Evolutionary conservation across 2,113 vertebrate species (phyloP), one percentile per base, ranked within the genome.

Genomic region (Regulus satrapa): DNA sequence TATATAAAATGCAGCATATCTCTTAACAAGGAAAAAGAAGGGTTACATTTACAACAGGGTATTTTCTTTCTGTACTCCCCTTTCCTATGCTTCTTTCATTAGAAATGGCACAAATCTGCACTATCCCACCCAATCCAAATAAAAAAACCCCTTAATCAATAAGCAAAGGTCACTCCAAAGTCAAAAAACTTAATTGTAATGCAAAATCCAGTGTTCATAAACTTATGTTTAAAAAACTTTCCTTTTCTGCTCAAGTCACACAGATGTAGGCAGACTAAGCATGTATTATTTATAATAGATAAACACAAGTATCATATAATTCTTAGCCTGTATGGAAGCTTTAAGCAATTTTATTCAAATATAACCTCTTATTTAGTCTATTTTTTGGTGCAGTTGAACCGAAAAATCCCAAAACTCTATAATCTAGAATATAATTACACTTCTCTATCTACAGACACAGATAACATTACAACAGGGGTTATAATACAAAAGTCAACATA

Each of bases 1-100:
- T 87, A 86, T 92, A 93, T 66, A 96, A 97, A 96, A 96, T 96
- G 90, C 93, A 97, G 93, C 96, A 96, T 93, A 80, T 85, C 43
- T 92, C 67, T 88, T 55, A 66, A 89, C 75, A 81, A 93, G 87
- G 49, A 68, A 88, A 78, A 86, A 92, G 82, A 67, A 76, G n/a
- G 19, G 18, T 85, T 87, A 93, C 82, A 63, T 55, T 75, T 32
- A 94, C 74, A 94, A 73, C 31, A 38, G 23, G 41, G 31, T 28
- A 20, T 31, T 88, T 86, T 46, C 75, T 62, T 89, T 29, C 75
- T 55, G 24, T 52, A 68, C n/a, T 80, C 15, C 25, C 18, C 18
- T 19, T 36, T 32, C 46, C 10, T 20, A 2, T 16, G 36, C 40
- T 95, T 81, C 45, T 94, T 83, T 78, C 14, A 25, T 4, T 56